Conservation (phyloP, 2,113 vertebrate species). For the Cariama cristata region DNA sequence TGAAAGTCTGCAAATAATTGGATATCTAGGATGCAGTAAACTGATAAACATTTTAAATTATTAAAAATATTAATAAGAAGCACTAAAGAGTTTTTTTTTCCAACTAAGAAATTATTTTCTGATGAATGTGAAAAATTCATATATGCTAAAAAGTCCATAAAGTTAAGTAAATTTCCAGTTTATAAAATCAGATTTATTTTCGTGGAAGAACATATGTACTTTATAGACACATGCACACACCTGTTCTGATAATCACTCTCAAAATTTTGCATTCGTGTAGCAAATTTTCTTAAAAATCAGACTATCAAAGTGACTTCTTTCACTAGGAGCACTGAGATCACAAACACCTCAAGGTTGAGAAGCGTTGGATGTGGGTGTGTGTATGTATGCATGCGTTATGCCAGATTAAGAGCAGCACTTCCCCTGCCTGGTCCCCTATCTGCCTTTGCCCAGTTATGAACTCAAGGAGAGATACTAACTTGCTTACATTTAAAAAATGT, state of each 20-base stretch:
- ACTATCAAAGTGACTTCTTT: background rate
- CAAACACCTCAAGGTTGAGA: background rate
- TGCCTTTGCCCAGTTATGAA: background rate
- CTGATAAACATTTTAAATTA: conserved; percentile 47
- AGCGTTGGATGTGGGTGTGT: fast-evolving
- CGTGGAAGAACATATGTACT: background rate
- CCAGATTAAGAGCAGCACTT: background rate
- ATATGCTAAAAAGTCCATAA: background rate
- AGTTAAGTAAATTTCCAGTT: background rate
- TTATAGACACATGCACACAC: fast-evolving
- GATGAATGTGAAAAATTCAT: background rate
- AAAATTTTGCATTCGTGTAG: background rate
- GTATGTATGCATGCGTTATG: fast-evolving
- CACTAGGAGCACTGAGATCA: background rate
- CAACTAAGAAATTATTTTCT: background rate
- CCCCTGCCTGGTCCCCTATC: background rate
- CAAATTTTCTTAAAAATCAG: background rate
- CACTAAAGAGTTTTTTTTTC: background rate
- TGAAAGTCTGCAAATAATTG: conserved; percentile 21
- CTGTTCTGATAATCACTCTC: background rate
- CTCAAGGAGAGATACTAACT: background rate
- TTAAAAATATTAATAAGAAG: conserved; percentile 23
- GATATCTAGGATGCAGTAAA: conserved; percentile 19
- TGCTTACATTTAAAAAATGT: background rate
- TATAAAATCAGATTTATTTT: background rate